A percentile compares a stretch with the other conserved stretches of the same genome.
Conservation (phyloP, 2,797 vertebrate genomes). For the Spheniscus humboldti region DNA sequence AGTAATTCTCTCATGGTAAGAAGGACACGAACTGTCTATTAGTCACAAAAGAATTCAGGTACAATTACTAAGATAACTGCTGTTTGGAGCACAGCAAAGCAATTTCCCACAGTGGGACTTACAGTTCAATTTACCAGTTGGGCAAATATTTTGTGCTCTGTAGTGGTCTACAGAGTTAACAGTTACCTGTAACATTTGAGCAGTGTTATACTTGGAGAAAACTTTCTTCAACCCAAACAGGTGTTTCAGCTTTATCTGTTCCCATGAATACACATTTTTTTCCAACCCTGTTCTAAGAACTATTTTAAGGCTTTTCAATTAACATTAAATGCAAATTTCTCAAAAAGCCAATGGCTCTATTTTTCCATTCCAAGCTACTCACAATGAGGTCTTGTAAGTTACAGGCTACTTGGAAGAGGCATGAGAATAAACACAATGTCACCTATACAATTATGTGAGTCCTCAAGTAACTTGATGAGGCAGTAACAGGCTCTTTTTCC, state of each 20-base stretch:
- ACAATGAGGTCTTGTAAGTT: background rate
- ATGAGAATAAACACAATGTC: slow-evolving; percentile 11
- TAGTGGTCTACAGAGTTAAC: slow-evolving; percentile 81
- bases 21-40: slow-evolving; percentile 73
- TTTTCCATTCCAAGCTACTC: background rate
- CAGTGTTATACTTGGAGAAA: slow-evolving; percentile 72
- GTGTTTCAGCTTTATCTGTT: slow-evolving; percentile 50
- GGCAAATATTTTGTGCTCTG: slow-evolving; percentile 79
- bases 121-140: slow-evolving; percentile 85
- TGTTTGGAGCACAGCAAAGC: slow-evolving; percentile 82
- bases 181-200: slow-evolving; percentile 72
- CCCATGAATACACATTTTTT: slow-evolving; percentile 1
- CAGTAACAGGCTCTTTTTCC: slow-evolving; percentile 1
- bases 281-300: background rate
- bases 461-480: slow-evolving; percentile 26
- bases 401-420: background rate
- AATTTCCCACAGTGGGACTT: slow-evolving; percentile 83
- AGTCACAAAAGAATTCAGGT: slow-evolving; percentile 78
- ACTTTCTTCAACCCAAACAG: slow-evolving; percentile 71
- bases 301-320: slow-evolving; percentile 8
- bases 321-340: slow-evolving; percentile 16
- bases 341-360: background rate
- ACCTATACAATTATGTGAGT: slow-evolving; percentile 24
- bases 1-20: slow-evolving; percentile 68
- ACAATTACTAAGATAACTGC: slow-evolving; percentile 83